phyloP scores from a whole-genome alignment of 2,797 vertebrate genomes.

The Delichon dasypus region DNA sequence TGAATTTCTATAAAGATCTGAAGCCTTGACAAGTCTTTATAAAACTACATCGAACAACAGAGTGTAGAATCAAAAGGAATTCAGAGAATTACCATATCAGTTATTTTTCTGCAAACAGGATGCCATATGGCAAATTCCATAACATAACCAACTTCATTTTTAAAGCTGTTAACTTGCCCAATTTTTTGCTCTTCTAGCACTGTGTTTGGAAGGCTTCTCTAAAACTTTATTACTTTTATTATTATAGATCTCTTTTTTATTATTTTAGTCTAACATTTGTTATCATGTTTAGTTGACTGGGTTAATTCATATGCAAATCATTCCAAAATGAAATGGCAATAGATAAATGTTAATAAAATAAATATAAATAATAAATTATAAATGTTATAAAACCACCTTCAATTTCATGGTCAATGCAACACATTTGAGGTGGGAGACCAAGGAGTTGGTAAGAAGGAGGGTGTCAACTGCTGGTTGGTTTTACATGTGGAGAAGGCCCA shows the following conservation, averaged over 20 bases:
- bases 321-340: accelerated
- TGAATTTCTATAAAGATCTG: background rate
- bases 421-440: background rate
- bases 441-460: background rate
- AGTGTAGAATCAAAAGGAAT: background rate
- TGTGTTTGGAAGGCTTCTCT: background rate
- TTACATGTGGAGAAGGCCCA: background rate
- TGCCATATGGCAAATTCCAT: background rate
- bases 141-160: background rate
- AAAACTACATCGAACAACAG: background rate
- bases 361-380: background rate
- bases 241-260: background rate
- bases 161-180: background rate
- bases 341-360: background rate
- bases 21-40: background rate
- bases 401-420: background rate
- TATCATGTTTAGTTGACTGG: background rate
- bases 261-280: background rate
- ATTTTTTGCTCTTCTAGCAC: background rate
- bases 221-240: background rate
- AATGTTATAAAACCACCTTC: background rate
- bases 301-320: background rate
- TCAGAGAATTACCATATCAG: background rate
- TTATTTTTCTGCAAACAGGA: background rate
- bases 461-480: background rate